Percentiles rank a stretch among this genome's conserved stretches.
Conservation (phyloP, 2,888 invertebrate genomes). For the Phorcus lineatus region DNA sequence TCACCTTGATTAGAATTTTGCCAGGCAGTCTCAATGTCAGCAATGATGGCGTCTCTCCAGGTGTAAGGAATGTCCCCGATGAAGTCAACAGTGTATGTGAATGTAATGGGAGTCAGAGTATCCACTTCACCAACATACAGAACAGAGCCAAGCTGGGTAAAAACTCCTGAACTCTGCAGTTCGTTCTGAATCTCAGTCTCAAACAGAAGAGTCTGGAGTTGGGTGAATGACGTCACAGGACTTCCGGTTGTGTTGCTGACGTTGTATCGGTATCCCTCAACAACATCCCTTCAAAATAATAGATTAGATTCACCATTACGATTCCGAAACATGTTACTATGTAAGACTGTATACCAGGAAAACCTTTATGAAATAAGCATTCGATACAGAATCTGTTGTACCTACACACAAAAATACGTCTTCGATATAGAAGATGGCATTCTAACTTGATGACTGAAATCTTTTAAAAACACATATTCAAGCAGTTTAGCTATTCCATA, state of each 20-base stretch:
- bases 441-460: too few species aligned
- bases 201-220: background rate
- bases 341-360: too few species aligned
- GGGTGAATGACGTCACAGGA: background rate
- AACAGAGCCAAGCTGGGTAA: background rate
- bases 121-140: background rate
- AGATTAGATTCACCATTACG: too few species aligned
- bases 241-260: slow-evolving; percentile 3
- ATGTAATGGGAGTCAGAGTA: background rate
- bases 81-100: background rate
- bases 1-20: background rate
- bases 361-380: too few species aligned
- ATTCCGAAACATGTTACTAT: too few species aligned
- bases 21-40: background rate
- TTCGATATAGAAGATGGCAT: too few species aligned
- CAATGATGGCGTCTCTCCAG: background rate
- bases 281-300: background rate
- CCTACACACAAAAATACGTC: too few species aligned
- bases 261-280: slow-evolving; percentile 8
- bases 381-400: too few species aligned
- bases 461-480: too few species aligned
- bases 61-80: background rate
- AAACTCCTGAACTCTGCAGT: background rate
- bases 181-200: background rate
- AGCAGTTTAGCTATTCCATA: too few species aligned